A percentile compares a stretch with the other conserved stretches of the same genome.
Evolutionary conservation across 2,113 vertebrate genomes (phyloP).

Genomic region (Pachycephala philippinensis): DNA sequence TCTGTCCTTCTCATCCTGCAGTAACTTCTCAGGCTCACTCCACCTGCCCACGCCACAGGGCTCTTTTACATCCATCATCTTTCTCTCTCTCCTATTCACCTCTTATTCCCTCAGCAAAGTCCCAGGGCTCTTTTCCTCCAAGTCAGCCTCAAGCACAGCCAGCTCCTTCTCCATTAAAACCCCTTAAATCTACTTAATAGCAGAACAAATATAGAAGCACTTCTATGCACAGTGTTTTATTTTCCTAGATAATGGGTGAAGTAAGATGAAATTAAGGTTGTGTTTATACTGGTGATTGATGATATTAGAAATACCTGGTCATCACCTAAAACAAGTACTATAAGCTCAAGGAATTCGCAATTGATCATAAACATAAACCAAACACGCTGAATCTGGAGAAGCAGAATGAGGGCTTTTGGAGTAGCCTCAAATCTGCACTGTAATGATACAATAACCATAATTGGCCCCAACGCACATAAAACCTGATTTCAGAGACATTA

Average conservation of each 20-base stretch:
- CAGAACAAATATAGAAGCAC: neutral
- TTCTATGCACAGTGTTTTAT: neutral
- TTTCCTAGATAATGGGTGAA: neutral
- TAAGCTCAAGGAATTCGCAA: neutral
- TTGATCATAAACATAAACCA: neutral
- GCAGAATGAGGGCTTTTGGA: neutral
- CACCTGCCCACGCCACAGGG: fast-evolving
- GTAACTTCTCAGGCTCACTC: neutral
- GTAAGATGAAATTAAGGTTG: neutral
- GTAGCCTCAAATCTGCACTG: neutral
- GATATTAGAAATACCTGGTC: neutral
- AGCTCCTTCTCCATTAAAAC: neutral
- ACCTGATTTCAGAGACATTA: neutral
- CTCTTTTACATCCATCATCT: neutral
- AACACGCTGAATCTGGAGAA: neutral
- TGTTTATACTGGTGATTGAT: neutral
- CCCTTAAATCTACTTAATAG: neutral
- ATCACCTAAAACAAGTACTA: neutral
- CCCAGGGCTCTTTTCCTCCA: neutral
- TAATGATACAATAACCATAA: conserved; percentile 19
- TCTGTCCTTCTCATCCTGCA: neutral
- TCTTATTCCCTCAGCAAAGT: neutral
- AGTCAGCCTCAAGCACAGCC: neutral
- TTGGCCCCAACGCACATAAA: conserved; percentile 7
- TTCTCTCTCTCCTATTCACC: neutral